Base-by-base conservation (phyloP, 2,888 invertebrate genomes). In the Idaea biselata region DNA sequence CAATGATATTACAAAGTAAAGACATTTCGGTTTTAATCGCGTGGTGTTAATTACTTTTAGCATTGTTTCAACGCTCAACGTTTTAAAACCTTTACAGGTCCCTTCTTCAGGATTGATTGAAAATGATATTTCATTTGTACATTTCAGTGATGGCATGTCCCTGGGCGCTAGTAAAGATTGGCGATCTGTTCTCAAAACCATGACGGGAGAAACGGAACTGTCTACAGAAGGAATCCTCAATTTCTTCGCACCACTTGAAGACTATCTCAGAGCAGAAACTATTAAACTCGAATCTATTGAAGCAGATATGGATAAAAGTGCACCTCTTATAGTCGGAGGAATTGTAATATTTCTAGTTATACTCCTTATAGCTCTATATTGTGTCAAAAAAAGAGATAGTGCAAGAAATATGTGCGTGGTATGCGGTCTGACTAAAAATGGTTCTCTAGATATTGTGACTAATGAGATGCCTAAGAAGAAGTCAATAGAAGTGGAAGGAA, bases 121-220 rank as follows among this genome's bases (percentile, higher is more conserved):
- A n/a, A n/a, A n/a, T n/a, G n/a, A 17, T n/a, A 60, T 62, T 60
- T 59, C 14, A 17, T 18, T 63, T 53, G 56, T 18, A 18, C 0
- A 59, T 78, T 88, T 75, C 78, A 94, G 92, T 18, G 78, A 84
- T 18, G 92, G 91, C 1, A 92, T 91, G 91, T 79, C 89, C 0
- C 79, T 91, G 17, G 92, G 92, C 1, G 91, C 91, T 0, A 90
- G 90, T 66, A 81, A 87, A 75, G 87, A 90, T 63, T 92, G 92
- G 92, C 76, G 87, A 63, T 82, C 80, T n/a, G 90, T 91, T 1
- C 80, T 92, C 0, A 60, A 86, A 64, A 77, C 81, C 0, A 90
- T 92, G 68, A 91, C 91, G 0, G 89, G 88, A 0, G 88, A 91
- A 78, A 84, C 80, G 31, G 88, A 91, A 70, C 70, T 92, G 16